Base-by-base conservation (phyloP, 2,113 vertebrate genomes). In the Murina feae region DNA sequence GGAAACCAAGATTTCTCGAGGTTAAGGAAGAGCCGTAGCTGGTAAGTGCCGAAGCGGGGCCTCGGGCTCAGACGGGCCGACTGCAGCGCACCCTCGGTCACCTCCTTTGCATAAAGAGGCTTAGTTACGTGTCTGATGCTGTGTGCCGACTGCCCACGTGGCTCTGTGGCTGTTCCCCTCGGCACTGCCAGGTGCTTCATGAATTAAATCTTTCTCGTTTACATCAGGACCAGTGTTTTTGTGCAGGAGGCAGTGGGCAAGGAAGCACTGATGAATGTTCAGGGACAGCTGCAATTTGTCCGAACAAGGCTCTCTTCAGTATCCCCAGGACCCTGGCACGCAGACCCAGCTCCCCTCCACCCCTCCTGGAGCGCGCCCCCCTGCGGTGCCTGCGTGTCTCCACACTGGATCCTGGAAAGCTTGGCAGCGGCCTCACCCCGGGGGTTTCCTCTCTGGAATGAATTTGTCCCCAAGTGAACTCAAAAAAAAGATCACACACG, bases 401-500 rank as follows among this genome's bases (percentile, higher is more conserved):
- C 12, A 35, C 7, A 1, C 16, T n/a, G 53, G 65, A 51, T 89
- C 85, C 93, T 91, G 89, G 83, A 92, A n/a, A 91, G 84, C 66
- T 82, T 87, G 86, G 79, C 89, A 69, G 69, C 18, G 55, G 55
- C 23, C 60, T 79, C 20, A 10, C 18, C 75, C 47, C 71, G 35
- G 12, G 25, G 47, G 72, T 90, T 91, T 93, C 71, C 79, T 84
- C 71, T 69, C 86, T 92, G 89, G 58, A 87, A 83, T 83, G 72
- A 68, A 89, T 85, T 78, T 90, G 89, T 96, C 91, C 95, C 42
- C 44, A 82, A 37, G 71, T 96, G 91, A 96, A 96, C 89, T 90
- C 79, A 23, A 71, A 75, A 49, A 44, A 63, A 94, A 84, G 76
- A 63, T 86, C 25, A 10, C 37, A 37, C 35, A 6, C 12, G 55